These are phyloP conservation scores for Troides aeacus DNA, from an alignment of 2,888 invertebrate genomes.

Conservation along the genomic window DNA sequence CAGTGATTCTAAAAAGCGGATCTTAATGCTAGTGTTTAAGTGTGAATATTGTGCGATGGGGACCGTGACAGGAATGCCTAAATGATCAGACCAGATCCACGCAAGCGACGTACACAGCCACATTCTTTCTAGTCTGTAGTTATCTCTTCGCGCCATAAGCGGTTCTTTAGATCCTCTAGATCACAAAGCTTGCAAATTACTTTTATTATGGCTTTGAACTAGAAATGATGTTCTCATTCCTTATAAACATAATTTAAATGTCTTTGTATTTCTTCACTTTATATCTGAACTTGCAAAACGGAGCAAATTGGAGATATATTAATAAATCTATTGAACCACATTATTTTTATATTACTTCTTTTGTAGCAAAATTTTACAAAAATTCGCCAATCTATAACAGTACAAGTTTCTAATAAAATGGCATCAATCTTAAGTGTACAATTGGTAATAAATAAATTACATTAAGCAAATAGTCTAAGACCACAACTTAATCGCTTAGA, in stretches of 20 bases:
- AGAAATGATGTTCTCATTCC: not conserved
- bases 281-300: not conserved
- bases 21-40: constrained; percentile 34
- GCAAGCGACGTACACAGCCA: constrained; percentile 43
- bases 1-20: constrained; percentile 10
- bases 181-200: constrained; percentile 45
- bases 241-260: not conserved
- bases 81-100: constrained; percentile 43
- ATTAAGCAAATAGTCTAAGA: too few relatives aligned
- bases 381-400: not conserved
- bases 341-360: not conserved
- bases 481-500: too few relatives aligned
- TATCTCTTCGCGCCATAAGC: constrained; percentile 35
- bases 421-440: not conserved
- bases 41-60: constrained; percentile 46
- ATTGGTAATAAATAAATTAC: too few relatives aligned
- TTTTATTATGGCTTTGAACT: constrained; percentile 36
- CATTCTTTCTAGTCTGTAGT: constrained; percentile 37
- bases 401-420: not conserved
- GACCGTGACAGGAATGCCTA: constrained; percentile 53
- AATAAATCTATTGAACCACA: not conserved
- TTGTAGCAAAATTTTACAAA: not conserved
- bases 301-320: not conserved
- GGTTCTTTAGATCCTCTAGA: constrained; percentile 48
- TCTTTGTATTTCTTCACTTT: not conserved